phyloP scores from a whole-genome alignment of 2,113 vertebrate species.

The Lota lota region DNA sequence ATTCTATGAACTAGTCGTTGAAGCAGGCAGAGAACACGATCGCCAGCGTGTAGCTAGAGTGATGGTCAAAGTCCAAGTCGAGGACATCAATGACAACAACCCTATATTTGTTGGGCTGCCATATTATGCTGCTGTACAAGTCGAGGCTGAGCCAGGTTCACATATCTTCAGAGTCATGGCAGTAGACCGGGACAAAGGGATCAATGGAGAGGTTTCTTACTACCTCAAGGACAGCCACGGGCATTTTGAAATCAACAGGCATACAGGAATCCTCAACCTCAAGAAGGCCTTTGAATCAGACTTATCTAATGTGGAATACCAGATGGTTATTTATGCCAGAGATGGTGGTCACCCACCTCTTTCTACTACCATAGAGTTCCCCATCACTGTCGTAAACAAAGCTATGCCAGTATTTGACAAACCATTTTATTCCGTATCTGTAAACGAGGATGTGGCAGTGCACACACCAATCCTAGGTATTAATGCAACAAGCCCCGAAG shows the following conservation, averaged over 20 bases:
- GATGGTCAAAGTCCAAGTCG: slow-evolving; percentile 85
- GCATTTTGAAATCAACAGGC: slow-evolving; percentile 92
- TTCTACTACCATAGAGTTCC: slow-evolving; percentile 83
- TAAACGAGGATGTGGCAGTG: slow-evolving; percentile 87
- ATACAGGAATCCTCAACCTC: slow-evolving; percentile 82
- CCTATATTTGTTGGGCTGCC: slow-evolving; percentile 93
- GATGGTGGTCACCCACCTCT: slow-evolving; percentile 86
- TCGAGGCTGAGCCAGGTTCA: slow-evolving; percentile 88
- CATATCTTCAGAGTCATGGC: slow-evolving; percentile 87
- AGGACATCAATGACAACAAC: slow-evolving; percentile 92
- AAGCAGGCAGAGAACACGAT: slow-evolving; percentile 89
- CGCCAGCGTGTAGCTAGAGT: slow-evolving; percentile 87
- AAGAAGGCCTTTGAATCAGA: slow-evolving; percentile 91
- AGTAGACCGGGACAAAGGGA: slow-evolving; percentile 87
- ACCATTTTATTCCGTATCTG: slow-evolving; percentile 85
- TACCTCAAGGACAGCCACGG: slow-evolving; percentile 85
- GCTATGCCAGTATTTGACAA: slow-evolving; percentile 98
- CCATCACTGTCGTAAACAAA: slow-evolving; percentile 95
- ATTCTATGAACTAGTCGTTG: slow-evolving; percentile 90
- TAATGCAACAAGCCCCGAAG: slow-evolving; percentile 94
- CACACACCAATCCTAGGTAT: slow-evolving; percentile 89
- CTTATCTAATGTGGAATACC: slow-evolving; percentile 90
- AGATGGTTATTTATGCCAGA: slow-evolving; percentile 84
- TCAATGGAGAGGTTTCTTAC: slow-evolving; percentile 91
- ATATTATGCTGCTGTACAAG: slow-evolving; percentile 95